These are phyloP conservation scores for Antechinus stuartii DNA, from an alignment of 2,113 vertebrate genomes.

Conservation along the genomic window DNA sequence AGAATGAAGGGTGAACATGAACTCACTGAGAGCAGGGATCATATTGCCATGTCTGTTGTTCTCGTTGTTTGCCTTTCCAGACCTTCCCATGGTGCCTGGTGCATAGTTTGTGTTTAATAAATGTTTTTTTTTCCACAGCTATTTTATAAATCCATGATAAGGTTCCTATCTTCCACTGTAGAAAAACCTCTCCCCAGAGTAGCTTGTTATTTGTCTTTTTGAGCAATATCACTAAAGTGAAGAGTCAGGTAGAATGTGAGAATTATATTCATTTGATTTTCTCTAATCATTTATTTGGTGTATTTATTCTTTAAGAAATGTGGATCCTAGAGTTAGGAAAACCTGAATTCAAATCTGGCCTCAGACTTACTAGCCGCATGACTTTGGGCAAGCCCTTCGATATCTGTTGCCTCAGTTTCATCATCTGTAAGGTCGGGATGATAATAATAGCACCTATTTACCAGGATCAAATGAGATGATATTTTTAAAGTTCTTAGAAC, in stretches of 20 bases:
- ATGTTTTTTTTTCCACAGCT: background rate
- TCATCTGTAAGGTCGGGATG: background rate
- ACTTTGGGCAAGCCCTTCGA: background rate
- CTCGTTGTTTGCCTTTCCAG: background rate
- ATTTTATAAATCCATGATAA: too few relatives aligned
- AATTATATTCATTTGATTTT: background rate
- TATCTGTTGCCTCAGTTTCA: background rate
- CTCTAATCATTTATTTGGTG: background rate
- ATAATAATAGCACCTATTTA: background rate
- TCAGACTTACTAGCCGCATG: background rate
- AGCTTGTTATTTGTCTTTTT: background rate
- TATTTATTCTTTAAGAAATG: background rate
- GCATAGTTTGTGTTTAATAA: background rate
- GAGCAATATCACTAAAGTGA: background rate
- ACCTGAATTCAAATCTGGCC: background rate
- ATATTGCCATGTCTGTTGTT: background rate
- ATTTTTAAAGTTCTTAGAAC: background rate
- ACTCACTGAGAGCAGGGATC: background rate
- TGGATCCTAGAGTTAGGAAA: background rate
- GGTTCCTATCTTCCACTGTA: too few relatives aligned
- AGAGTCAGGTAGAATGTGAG: background rate
- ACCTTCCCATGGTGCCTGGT: background rate
- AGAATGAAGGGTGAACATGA: background rate
- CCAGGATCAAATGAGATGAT: background rate
- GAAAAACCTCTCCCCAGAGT: too few relatives aligned